Evolutionary conservation across 2,113 vertebrate species (phyloP), one percentile per base, ranked within the genome.

Genomic region (Oostethus manadensis): DNA sequence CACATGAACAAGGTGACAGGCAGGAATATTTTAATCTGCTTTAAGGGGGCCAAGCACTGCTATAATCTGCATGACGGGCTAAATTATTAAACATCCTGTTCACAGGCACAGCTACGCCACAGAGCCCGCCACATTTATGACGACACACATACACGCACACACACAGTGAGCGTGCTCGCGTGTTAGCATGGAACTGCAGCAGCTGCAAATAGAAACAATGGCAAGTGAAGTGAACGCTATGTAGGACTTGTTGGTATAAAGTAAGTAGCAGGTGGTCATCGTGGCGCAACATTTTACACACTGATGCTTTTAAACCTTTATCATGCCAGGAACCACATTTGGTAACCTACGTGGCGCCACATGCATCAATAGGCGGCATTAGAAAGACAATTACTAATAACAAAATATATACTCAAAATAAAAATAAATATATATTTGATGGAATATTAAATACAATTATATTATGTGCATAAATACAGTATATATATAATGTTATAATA

Each of bases 61-160:
- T 62, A 72, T 86, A 83, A 86, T 86, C 82, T 86, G 74, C 50
- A 73, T 81, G 82, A 80, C 72, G 66, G n/a, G 45, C 73, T 74
- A 65, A 84, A 83, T 85, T 81, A 82, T 80, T 82, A 60, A 78
- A 67, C 78, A 67, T 73, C 61, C 65, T 71, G 64, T 75, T 73
- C 62, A 73, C 38, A 47, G 46, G 20, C 62, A 58, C 62, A 74
- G 38, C 42, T 63, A 62, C 61, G 50, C 62, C 33, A 10, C n/a
- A 11, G 38, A 40, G 11, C 2, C 3, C 59, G 18, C 51, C 64
- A 62, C 64, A 49, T 16, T 29, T 38, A 44, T 5, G 13, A 18
- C 10, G 10, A 11, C 18, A 48, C 46, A 21, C 46, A 15, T 48
- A 51, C 23, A 40, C 23, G 21, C 63, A 15, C 51, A 51, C 23